phyloP scores from a whole-genome alignment of 2,888 invertebrate genomes.

The Petrolisthes manimaculis region DNA sequence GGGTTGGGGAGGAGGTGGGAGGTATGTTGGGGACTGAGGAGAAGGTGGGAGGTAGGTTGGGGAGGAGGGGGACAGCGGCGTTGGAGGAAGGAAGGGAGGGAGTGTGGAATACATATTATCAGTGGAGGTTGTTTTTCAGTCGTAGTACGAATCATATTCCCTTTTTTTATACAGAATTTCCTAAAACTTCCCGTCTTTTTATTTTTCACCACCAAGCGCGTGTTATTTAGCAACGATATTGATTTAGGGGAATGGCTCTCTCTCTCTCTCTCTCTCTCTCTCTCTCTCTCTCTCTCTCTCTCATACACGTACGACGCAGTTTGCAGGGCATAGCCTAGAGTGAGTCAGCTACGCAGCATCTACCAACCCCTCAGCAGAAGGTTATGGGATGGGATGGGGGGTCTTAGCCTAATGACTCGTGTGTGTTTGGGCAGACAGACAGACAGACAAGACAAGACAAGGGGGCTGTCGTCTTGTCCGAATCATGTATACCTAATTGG shows the following conservation, averaged over 20 bases:
- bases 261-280: too few species aligned
- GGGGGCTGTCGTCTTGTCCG: too few species aligned
- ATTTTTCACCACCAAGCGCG: not conserved
- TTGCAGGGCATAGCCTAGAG: too few species aligned
- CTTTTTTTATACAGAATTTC: not conserved
- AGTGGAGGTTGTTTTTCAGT: not conserved
- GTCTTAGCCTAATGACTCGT: too few species aligned
- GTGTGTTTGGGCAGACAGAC: too few species aligned
- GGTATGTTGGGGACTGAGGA: too few species aligned
- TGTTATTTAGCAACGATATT: not conserved
- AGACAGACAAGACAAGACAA: too few species aligned
- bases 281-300: too few species aligned
- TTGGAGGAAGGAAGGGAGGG: not conserved
- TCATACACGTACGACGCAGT: not conserved
- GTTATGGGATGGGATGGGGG: not conserved
- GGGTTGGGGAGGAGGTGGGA: too few species aligned
- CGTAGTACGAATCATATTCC: not conserved
- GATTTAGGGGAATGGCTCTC: not conserved
- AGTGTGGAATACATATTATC: too few species aligned
- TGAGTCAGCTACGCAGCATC: not conserved
- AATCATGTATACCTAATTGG: too few species aligned
- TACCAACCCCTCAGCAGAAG: not conserved
- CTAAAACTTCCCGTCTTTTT: not conserved
- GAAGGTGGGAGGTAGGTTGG: too few species aligned
- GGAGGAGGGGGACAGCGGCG: not conserved